Evolutionary conservation across 2,888 invertebrate genomes (phyloP).

Genomic region (Pandemis heparana): DNA sequence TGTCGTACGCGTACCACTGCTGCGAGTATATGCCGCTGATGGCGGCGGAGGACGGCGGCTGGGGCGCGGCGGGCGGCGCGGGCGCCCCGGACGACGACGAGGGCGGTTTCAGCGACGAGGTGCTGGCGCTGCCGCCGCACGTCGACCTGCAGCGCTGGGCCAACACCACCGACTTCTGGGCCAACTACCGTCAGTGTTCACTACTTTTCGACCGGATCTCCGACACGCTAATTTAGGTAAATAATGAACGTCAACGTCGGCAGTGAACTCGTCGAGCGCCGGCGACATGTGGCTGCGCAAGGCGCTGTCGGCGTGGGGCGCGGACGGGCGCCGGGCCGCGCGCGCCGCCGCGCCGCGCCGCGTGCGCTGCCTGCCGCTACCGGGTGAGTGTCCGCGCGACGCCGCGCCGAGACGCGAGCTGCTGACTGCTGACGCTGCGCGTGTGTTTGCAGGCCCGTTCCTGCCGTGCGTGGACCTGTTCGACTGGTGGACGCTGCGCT

Average conservation of each 20-base stretch:
- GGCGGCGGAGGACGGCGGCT: slow-evolving; percentile 87
- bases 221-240: too few relatives aligned
- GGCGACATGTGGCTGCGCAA: slow-evolving; percentile 44
- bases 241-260: too few relatives aligned
- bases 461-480: slow-evolving; percentile 98
- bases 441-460: slow-evolving; percentile 91
- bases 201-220: too few relatives aligned
- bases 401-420: too few relatives aligned
- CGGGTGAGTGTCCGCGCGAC: slow-evolving; percentile 80
- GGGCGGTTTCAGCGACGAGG: slow-evolving; percentile 75
- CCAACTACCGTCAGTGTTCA: slow-evolving; percentile 89
- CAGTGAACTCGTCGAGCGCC: slow-evolving; percentile 43
- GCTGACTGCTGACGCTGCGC: slow-evolving; percentile 9
- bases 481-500: slow-evolving; percentile 98
- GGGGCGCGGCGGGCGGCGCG: slow-evolving; percentile 86
- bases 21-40: slow-evolving; percentile 93
- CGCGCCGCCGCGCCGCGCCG: slow-evolving; percentile 65
- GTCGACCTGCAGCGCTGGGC: slow-evolving; percentile 91
- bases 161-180: slow-evolving; percentile 93
- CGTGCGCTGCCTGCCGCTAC: slow-evolving; percentile 93
- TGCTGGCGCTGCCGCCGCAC: slow-evolving; percentile 71
- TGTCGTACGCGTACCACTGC: slow-evolving; percentile 98
- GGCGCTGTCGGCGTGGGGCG: slow-evolving; percentile 50
- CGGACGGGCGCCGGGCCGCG: slow-evolving; percentile 32
- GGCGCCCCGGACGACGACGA: slow-evolving; percentile 65